Base-by-base conservation (phyloP, 2,888 invertebrate species). In the Leptopilina myrica region DNA sequence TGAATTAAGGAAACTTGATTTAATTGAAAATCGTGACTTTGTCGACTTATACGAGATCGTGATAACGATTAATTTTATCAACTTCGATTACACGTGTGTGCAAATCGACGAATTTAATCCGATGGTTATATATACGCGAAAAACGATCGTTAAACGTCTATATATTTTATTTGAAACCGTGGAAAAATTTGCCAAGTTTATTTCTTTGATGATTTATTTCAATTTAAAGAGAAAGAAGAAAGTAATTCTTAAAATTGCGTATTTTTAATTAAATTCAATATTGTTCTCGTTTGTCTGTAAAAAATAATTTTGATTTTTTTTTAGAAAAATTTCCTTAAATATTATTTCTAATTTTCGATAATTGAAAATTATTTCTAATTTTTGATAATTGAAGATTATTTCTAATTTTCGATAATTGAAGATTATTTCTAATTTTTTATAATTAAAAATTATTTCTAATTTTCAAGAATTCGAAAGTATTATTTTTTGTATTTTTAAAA, bases 11-110 rank as follows among this genome's bases (percentile, higher is more conserved):
- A 33, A 65, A 40, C 7, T 65, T 14, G 64, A 65, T 65, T 40
- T 49, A 67, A 67, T 12, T 20, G 46, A 5, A 66, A 46, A 66
- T 11, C 43, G 43, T 46, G 66, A 66, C 46, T 8, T 66, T 11
- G 15, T 2, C 46, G 15, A 66, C 43, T 46, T 46, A 46, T 67
- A 46, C 46, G 67, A 67, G 46, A 15, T 43, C n/a, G 11, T 15
- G 67, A 67, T 49, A 67, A 67, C 46, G 67, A 67, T 67, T 46
- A 49, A 67, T 15, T 66, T 66, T 66, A 66, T 67, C 46, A 67
- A 46, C 11, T 20, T 20, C 46, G 43, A 46, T 46, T 46, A 67
- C 20, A 12, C 49, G 62, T 62, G 62, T 62, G 20, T 67, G 67
- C 46, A 6, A 46, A 49, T 49, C 12, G 8, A 20, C 11, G 46